Evolutionary conservation across 2,113 vertebrate species (phyloP), one percentile per base, ranked within the genome.

Genomic region (Oreocharis arfaki): DNA sequence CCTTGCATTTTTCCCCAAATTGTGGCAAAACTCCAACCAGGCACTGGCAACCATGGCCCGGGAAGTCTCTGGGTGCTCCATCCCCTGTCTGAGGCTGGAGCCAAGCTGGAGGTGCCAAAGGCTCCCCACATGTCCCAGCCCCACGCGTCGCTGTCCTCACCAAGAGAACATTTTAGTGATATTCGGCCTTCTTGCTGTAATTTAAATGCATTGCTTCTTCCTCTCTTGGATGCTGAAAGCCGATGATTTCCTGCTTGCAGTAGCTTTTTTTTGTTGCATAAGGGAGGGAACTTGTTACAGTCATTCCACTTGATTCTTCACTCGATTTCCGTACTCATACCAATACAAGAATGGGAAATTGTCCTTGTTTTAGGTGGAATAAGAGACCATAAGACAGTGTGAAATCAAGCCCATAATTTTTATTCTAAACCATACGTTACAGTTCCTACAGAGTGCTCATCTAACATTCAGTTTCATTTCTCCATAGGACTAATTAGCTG

Each of bases 401-500:
- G 71, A 93, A 92, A 84, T 69, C 70, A 87, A 91, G 65, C 32
- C 52, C 78, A 39, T 84, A 20, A 32, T 84, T 93, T 91, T 89
- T 87, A 82, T 93, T 84, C 46, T 35, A 79, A 91, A 84, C 65
- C 65, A 63, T 89, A 84, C 7, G 1, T 69, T 87, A 89, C 28
- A 64, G 53, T 41, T 95, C 60, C 52, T 77, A 83, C 12, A 44
- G n/a, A 85, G 65, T 49, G 37, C 74, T 92, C 87, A 94, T 96
- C 96, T 87, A 94, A 64, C 81, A 93, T 94, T 82, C 74, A 70
- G 65, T 76, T 94, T 91, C 53, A 84, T 92, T 95, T 90, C 77
- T 91, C 65, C 87, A 73, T 69, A 89, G 65, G 37, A 91, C 15
- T 90, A 96, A 91, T 95, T 96, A 96, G 89, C 74, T 82, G 33